Base-by-base conservation (phyloP, 1,140 invertebrate genomes). In the Aphelenchoides fujianensis region DNA sequence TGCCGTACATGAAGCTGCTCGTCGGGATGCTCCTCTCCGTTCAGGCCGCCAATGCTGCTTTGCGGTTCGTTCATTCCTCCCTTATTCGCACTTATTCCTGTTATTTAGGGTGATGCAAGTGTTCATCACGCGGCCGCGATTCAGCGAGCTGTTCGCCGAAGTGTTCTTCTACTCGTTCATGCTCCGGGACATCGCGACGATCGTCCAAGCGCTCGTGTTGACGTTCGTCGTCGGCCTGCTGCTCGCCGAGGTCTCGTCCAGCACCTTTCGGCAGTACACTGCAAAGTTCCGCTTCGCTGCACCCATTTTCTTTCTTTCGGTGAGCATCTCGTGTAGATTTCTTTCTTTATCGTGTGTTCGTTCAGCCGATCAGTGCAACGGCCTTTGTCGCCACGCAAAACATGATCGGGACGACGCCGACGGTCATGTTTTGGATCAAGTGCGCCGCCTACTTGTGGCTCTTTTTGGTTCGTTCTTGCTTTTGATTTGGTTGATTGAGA, bases 1-100 rank as follows among this genome's bases (percentile, higher is more conserved):
- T 32, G 5, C 28, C 19, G 7, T 59, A 59, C 55, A 59, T 59
- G 55, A 59, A 59, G 55, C 5, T 59, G 28, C 55, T 59, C 27
- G 34, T 59, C 19, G 19, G 5, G 7, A 7, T 59, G 55, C 34
- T 59, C 5, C 7, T 59, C 5, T 5, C 5, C 55, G 23, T 27
- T 7, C 55, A 59, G 23, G 7, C 27, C 5, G 5, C 19, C 5
- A 59, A 19, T 19, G 55, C 28, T 16, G 7, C 5, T 19, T 59
- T 59, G 23, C 5, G 55, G 55, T 59, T 7, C n/a, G n/a, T n/a
- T 5, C 55, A 5, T 59, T 59, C 12, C 5, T 23, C 5, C 28
- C 55, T 5, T 5, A 5, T 59, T 59, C 34, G 34, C 5, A 7
- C 5, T 30, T 19, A 5, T 59, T 19, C 19, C 5, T 32, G 12